Evolutionary conservation across 2,113 vertebrate genomes (phyloP).

Genomic region (Salvelinus namaycush): DNA sequence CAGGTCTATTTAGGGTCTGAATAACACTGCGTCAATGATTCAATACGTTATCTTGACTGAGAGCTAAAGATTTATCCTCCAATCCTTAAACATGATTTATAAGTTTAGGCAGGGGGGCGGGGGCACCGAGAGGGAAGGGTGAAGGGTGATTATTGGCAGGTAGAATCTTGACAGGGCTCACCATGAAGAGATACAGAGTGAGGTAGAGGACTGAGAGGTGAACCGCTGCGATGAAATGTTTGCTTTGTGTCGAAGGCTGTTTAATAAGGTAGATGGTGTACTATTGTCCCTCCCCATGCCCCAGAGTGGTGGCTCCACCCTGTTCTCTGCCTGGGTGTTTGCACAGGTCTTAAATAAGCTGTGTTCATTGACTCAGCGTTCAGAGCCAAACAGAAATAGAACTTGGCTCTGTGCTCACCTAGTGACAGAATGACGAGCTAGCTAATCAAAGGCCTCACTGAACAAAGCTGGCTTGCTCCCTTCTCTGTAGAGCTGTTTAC

Average conservation of each 20-base stretch:
- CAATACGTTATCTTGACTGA: too few species aligned
- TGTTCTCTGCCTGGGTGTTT: slow-evolving; percentile 14
- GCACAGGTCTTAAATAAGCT: slow-evolving; percentile 21
- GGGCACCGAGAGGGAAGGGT: too few species aligned
- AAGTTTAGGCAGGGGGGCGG: too few species aligned
- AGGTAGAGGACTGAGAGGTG: not conserved
- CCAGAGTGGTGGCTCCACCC: not conserved
- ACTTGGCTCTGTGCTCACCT: slow-evolving; percentile 13
- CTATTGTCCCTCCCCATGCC: slow-evolving; percentile 6
- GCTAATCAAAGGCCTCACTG: slow-evolving; percentile 1
- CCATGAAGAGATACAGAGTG: too few species aligned
- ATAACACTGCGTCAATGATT: too few species aligned
- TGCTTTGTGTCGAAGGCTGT: not conserved
- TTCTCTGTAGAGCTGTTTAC: not conserved
- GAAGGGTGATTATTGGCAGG: too few species aligned
- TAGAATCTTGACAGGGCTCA: too few species aligned
- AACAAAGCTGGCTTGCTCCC: not conserved
- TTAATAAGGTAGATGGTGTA: not conserved
- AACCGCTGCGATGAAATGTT: slow-evolving; percentile 5
- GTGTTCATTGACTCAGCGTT: slow-evolving; percentile 20
- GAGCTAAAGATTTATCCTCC: too few species aligned
- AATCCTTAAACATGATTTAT: too few species aligned
- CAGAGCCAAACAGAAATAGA: slow-evolving; percentile 15
- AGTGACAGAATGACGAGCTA: slow-evolving; percentile 7
- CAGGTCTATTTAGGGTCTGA: too few species aligned